Percentiles rank a stretch among this genome's conserved stretches.
Evolutionary conservation across 2,888 invertebrate species (phyloP).

Genomic region (Lochmaea crataegi): DNA sequence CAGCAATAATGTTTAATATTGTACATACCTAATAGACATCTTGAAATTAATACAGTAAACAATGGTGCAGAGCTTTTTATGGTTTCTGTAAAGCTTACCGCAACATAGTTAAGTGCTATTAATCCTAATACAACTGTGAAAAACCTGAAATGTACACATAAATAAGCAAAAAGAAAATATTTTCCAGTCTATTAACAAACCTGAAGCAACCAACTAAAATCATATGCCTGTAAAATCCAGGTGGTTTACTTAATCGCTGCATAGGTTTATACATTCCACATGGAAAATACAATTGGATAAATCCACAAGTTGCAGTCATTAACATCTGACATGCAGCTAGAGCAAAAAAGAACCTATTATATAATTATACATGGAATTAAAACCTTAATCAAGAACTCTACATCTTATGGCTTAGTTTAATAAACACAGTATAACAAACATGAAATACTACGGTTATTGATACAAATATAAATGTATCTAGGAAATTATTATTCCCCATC

Average conservation of each 20-base stretch:
- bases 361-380: slow-evolving; percentile 2
- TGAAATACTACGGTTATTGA: no score
- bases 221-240: slow-evolving; percentile 80
- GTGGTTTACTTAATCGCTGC: slow-evolving; percentile 70
- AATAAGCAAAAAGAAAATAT: not conserved
- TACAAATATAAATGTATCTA: no score
- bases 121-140: slow-evolving; percentile 79
- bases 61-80: slow-evolving; percentile 84
- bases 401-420: no score
- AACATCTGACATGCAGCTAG: slow-evolving; percentile 81
- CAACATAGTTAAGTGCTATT: slow-evolving; percentile 80
- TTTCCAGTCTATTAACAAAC: slow-evolving; percentile 57
- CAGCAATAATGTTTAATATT: slow-evolving; percentile 6
- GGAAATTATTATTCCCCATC: not conserved
- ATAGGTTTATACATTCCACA: slow-evolving; percentile 78
- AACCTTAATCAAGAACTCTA: no score
- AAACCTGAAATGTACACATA: slow-evolving; percentile 67
- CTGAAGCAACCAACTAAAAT: slow-evolving; percentile 78
- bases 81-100: slow-evolving; percentile 84
- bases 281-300: slow-evolving; percentile 78
- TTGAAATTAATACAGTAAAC: slow-evolving; percentile 81
- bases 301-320: slow-evolving; percentile 79
- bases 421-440: no score
- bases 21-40: slow-evolving; percentile 70
- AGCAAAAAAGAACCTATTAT: slow-evolving; percentile 34